Conservation (phyloP, 2,888 invertebrate species). For the Norana najaformis region DNA sequence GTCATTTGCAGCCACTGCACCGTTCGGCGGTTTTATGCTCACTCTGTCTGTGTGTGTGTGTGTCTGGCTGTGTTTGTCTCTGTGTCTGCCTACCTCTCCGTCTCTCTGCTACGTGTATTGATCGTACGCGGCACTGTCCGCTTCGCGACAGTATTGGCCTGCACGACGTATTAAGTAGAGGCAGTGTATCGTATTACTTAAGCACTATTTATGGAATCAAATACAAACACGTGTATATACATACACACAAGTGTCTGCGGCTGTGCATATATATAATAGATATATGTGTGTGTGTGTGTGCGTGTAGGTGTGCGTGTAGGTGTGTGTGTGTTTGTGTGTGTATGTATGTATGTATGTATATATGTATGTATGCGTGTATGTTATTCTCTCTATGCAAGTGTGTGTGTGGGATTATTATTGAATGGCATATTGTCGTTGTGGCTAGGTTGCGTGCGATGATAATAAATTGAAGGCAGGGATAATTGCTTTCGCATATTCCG, state of each 20-base stretch:
- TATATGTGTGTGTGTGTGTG: no score
- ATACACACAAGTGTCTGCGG: not conserved
- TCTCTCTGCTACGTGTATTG: not conserved
- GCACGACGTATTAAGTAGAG: not conserved
- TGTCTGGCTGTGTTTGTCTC: not conserved
- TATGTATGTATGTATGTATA: no score
- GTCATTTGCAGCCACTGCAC: no score
- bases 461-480: not conserved
- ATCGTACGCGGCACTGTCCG: not conserved
- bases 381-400: not conserved
- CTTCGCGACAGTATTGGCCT: not conserved
- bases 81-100: no score
- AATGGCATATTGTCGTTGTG: not conserved
- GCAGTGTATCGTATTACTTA: not conserved
- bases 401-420: constrained; percentile 1
- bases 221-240: not conserved
- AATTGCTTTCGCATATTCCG: not conserved
- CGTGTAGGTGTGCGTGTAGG: not conserved
- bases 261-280: no score
- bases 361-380: no score
- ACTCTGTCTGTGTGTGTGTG: not conserved
- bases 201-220: not conserved
- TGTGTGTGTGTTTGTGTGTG: no score
- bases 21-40: no score
- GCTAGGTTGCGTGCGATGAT: no score